Evolutionary conservation across 2,888 invertebrate genomes (phyloP), one percentile per base, ranked within the genome.

Genomic region (Oasisia sp.): DNA sequence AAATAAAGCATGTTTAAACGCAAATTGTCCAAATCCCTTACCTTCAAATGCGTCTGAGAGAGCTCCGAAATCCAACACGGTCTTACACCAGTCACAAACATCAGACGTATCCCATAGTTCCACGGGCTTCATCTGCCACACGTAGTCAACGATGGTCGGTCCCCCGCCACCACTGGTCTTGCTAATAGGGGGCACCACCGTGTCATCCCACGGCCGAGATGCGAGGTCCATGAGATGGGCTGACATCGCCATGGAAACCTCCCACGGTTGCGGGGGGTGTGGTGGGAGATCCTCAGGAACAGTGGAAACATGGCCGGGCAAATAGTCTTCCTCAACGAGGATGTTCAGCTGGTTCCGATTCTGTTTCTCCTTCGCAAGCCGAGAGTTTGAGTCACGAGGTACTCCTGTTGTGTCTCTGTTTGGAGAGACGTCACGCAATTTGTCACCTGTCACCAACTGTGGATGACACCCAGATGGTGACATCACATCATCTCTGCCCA

Each of bases 51-150:
- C 74, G 1, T 74, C n/a, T 19, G 74, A 27, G 74, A 74, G 74
- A 74, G 74, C 74, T 27, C 7, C 74, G n/a, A 74, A 74, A 19
- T 74, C 74, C n/a, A 74, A 19, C 2, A 27, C 74, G 5, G 74
- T 74, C 74, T 74, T 74, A 27, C 74, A 74, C 74, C 74, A 74
- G 7, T n/a, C 74, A 19, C 74, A 74, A n/a, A 74, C 74, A 74
- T 74, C 74, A 74, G 74, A 74, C 27, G 74, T 74, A 74, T 74
- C 74, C 74, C 74, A 74, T 2, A 74, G n/a, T 74, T 74, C 74
- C 74, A 74, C 74, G n/a, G 74, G 27, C 74, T 74, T 74, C 74
- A 74, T 74, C 74, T 74, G 74, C 74, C 74, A 74, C 74, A 74
- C 74, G 27, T 74, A n/a, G 27, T 74, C 74, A 74, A 74, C 74